A percentile compares a stretch with the other conserved stretches of the same genome.
These are phyloP conservation scores for Taphrorychus bicolor DNA, from an alignment of 2,888 invertebrate species.

Conservation along the genomic window DNA sequence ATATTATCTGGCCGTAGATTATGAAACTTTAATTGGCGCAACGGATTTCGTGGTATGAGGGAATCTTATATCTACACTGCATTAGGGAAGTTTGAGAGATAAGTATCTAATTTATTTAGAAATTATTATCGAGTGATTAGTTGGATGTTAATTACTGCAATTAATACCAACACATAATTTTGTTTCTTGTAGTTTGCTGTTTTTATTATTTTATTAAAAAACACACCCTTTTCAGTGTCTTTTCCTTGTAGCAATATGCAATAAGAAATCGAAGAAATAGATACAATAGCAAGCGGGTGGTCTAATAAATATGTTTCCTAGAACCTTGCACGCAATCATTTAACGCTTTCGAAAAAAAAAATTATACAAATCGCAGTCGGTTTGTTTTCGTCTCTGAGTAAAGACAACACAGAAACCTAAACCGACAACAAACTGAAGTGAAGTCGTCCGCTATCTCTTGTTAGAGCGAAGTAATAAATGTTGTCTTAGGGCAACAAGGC, in stretches of 20 bases:
- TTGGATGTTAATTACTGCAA: too few relatives aligned
- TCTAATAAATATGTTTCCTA: neutral
- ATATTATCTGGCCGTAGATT: conserved; percentile 24
- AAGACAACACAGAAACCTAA: conserved; percentile 2
- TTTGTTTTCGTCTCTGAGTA: conserved; percentile 1
- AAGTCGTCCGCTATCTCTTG: neutral
- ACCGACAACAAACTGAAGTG: conserved; percentile 6
- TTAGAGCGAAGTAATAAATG: conserved; percentile 1
- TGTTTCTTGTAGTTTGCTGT: too few relatives aligned
- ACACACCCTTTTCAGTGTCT: too few relatives aligned
- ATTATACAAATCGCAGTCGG: neutral
- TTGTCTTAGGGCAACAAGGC: conserved; percentile 14
- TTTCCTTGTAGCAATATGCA: too few relatives aligned
- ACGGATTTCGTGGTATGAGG: conserved; percentile 22
- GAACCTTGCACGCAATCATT: neutral
- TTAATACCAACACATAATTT: too few relatives aligned
- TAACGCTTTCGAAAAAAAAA: neutral
- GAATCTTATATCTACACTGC: neutral
- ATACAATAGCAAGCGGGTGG: neutral
- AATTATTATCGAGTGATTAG: too few relatives aligned
- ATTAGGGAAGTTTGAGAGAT: neutral
- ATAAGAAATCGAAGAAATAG: too few relatives aligned
- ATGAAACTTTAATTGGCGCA: conserved; percentile 35
- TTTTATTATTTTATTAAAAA: too few relatives aligned
- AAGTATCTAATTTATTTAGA: neutral